Base-by-base conservation (phyloP, 2,113 vertebrate species). In the Takifugu bimaculatus region DNA sequence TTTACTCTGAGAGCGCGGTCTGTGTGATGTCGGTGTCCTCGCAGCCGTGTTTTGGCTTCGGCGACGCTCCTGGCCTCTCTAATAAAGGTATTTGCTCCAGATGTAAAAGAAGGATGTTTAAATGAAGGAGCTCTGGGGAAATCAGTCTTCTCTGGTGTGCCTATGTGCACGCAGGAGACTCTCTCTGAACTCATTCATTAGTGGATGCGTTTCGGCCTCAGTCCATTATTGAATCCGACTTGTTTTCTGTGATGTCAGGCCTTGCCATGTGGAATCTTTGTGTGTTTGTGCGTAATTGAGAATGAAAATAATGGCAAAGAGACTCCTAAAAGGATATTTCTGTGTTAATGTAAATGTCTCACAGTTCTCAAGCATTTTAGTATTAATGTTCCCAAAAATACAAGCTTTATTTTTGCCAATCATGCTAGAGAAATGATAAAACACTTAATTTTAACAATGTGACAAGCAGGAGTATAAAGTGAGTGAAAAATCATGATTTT, bases 1-100 rank as follows among this genome's bases (percentile, higher is more conserved):
- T 88, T 87, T 89, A 89, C 80, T 87, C 84, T 80, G 70, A n/a
- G 57, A 2, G 61, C 48, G 12, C 49, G 39, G 12, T 69, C 28
- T 75, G 57, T 71, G 54, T 54, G 15, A 29, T 9, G 12, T 68
- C 52, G 35, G 28, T 42, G 50, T 50, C 1, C 5, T 29, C 52
- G 66, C 49, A 14, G 13, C 32, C 2, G 1, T 4, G 35, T 54
- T 48, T 68, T 6, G 48, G 44, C 5, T 3, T 68, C 42, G 45
- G 42, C 45, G 20, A 43, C 65, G 9, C 50, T 57, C 51, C 25
- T 5, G 12, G 58, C 35, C 43, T 66, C 57, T 63, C 50, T 77
- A 62, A 81, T 73, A 61, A 69, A 69, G 78, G 54, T 42, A 74
- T 81, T 63, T 65, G 74, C 69, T 73, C 32, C 82, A 86, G 77